Percentiles rank a stretch among this genome's conserved stretches.
Conservation (phyloP, 2,797 vertebrate species). For the Premnoplex brunnescens region DNA sequence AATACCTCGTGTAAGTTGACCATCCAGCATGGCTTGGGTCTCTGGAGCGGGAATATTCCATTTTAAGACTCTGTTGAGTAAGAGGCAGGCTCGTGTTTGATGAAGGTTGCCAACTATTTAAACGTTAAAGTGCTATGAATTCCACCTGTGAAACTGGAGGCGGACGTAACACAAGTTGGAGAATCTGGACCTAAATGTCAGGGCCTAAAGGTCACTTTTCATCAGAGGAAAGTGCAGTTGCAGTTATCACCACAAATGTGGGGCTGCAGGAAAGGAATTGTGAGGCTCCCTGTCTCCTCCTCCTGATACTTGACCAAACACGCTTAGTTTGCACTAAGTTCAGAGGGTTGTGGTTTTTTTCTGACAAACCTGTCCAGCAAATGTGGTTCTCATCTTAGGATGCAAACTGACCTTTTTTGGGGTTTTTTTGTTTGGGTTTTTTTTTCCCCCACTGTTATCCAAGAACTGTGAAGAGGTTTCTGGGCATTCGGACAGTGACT, state of each 20-base stretch:
- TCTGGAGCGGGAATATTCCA: neutral
- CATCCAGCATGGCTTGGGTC: neutral
- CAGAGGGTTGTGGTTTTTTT: neutral
- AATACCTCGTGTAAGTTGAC: conserved; percentile 6
- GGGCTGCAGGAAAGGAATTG: neutral
- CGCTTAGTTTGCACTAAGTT: neutral
- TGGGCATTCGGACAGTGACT: neutral
- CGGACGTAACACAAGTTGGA: conserved; percentile 42
- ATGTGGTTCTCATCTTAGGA: neutral
- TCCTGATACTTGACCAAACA: neutral
- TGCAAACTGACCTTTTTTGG: neutral
- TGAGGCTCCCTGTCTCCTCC: neutral
- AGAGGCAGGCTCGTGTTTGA: neutral
- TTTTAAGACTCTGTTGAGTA: conserved; percentile 30
- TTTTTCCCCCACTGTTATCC: rapidly evolving
- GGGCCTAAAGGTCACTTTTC: conserved; percentile 42
- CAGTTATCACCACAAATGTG: conserved; percentile 29
- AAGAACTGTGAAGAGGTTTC: neutral
- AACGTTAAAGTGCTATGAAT: conserved; percentile 9
- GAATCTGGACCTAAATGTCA: conserved; percentile 55
- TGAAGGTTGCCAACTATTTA: conserved; percentile 15
- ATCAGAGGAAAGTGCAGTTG: conserved; percentile 30
- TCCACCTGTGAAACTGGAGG: conserved; percentile 62
- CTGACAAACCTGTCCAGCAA: neutral
- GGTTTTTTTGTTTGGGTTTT: neutral